Base-by-base conservation (phyloP, 2,797 vertebrate species). In the Apogon talboti region DNA sequence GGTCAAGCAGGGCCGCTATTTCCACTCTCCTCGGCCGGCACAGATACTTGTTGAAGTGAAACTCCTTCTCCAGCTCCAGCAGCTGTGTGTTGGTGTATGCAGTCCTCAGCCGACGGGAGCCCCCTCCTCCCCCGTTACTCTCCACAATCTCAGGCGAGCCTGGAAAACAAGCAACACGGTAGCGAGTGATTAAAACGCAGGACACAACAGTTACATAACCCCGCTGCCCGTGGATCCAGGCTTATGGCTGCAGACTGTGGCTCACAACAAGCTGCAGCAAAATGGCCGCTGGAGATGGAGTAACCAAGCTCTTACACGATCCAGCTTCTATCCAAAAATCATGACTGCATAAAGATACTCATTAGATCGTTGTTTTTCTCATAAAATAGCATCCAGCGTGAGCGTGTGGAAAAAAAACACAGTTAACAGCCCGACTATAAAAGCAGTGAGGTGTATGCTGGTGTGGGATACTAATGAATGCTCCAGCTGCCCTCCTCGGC, bases 41-140 rank as follows among this genome's bases (percentile, higher is more conserved):
- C 51, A 99, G 94, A 88, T 99, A 99, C 96, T 99, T 99, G 97
- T 99, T 99, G 96, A 99, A 99, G 92, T 99, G 98, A 84, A 99
- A 99, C 92, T 99, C 98, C 87, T 99, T 99, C 79, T 99, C 98
- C 90, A 99, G 95, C 91, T 99, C 98, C 90, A 99, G 92, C 78
- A 99, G 96, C 94, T 99, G 98, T 0, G 98, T 99, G 92, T 99
- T 99, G 74, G 98, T 99, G 88, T 99, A 99, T 68, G 98, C 98
- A 7, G 98, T 99, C 92, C 98, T 95, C 91, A 99, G 91, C 80
- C 98, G 95, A 56, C 98, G 95, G 67, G 97, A 95, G 89, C 96
- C 93, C 59, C 95, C 96, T 80, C 95, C 92, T 87, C 90, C 93
- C 38, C 86, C 90, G 46, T 92, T 90, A 71, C 93, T 94, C 89